Base-by-base conservation (phyloP, 2,888 invertebrate species). In the Caenorhabditis uteleia region DNA sequence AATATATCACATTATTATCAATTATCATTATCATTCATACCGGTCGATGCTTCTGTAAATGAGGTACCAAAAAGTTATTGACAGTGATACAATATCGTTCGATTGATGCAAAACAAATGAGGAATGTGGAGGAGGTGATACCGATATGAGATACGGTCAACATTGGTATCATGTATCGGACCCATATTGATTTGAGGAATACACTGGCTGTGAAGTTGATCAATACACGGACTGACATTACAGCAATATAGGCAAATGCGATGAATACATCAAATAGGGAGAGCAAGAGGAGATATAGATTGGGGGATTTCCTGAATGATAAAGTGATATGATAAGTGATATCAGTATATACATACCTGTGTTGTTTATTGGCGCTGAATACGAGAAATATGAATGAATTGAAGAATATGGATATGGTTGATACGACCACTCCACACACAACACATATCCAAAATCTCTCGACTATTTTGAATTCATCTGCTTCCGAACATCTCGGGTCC, bases 41-140 rank as follows among this genome's bases (percentile, higher is more conserved):
- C 39, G 64, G 64, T 14, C 64, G 57, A 54, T 58, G 45, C 25
- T 48, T 64, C 27, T 64, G 64, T n/a, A 64, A 42, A n/a, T 45
- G 40, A 14, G 64, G 54, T 8, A 64, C 64, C 10, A 64, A 27
- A n/a, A 64, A 58, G 39, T 65, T 70, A 40, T 69, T 61, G 8
- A 69, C 64, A 1, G 69, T 70, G 27, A 70, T 69, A 38, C 69
- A 72, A 43, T 66, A 75, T 33, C 73, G 36, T 47, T 77, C 77
- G 20, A 77, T 61, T 12, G 77, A 70, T n/a, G 77, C 77, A 49
- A 68, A 73, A 18, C 66, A 65, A 34, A 77, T 77, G 36, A 77
- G 58, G 34, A 71, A 77, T n/a, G 72, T 64, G 6, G 72, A 70
- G 0, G 74, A 68, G 3, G 73, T 77, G 50, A 74, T 70, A 16